Evolutionary conservation across 2,888 invertebrate genomes (phyloP).

Genomic region (Acanthosepion esculentum): DNA sequence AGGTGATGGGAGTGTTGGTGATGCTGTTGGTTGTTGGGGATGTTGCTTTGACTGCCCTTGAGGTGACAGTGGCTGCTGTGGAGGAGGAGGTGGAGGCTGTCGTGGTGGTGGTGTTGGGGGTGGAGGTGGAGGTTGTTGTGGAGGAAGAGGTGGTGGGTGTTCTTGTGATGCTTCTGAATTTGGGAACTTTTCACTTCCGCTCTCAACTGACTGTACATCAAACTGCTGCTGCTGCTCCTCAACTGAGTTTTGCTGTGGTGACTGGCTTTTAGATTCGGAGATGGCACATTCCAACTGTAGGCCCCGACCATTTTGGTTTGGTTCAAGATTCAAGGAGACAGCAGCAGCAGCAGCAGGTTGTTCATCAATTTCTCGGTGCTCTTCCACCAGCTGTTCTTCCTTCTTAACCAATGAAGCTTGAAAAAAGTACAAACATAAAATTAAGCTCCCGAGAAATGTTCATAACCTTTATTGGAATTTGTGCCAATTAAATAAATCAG

Average conservation of each 20-base stretch:
- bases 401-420: constrained; percentile 25
- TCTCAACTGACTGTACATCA: neutral
- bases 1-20: neutral
- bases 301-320: neutral
- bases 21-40: neutral
- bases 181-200: neutral
- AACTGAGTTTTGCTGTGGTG: neutral
- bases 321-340: constrained; percentile 2
- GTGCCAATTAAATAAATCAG: neutral
- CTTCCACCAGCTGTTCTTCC: constrained; percentile 45
- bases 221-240: neutral
- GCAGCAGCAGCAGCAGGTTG: constrained; percentile 39
- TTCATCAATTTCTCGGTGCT: constrained; percentile 44
- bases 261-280: constrained; percentile 8
- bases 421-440: neutral
- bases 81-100: neutral
- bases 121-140: neutral
- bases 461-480: neutral
- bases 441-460: neutral
- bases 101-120: neutral
- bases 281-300: constrained; percentile 7
- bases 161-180: constrained; percentile 5
- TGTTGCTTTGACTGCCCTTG: constrained; percentile 8
- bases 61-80: neutral
- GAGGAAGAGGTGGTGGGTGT: neutral